Evolutionary conservation across 2,888 invertebrate species (phyloP).

Genomic region (Harpalus rubripes): DNA sequence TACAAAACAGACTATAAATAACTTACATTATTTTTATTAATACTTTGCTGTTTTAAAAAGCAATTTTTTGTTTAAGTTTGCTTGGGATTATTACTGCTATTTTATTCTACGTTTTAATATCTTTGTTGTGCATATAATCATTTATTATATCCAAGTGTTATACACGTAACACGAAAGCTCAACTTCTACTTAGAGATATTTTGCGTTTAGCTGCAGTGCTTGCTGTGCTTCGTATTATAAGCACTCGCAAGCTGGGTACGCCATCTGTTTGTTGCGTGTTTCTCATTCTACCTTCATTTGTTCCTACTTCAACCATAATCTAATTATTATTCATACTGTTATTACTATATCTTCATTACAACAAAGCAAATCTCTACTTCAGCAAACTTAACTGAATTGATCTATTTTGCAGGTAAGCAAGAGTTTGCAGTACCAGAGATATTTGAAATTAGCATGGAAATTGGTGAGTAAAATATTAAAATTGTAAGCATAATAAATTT

Average conservation of each 20-base stretch:
- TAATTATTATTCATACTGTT: constrained; percentile 1
- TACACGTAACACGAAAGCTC: neutral
- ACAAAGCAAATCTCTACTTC: neutral
- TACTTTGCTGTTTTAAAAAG: no score
- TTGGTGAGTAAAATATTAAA: no score
- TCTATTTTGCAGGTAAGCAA: neutral
- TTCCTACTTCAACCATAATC: constrained; percentile 16
- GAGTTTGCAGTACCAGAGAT: neutral
- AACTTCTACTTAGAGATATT: neutral
- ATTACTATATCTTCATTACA: constrained; percentile 2
- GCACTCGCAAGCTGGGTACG: neutral
- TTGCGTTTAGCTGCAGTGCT: neutral
- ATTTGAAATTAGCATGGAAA: neutral
- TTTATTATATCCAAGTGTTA: neutral
- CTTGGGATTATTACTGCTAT: neutral
- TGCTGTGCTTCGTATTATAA: neutral
- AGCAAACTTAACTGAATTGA: neutral
- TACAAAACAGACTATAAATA: no score
- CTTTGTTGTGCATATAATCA: neutral
- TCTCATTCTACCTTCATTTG: constrained; percentile 10
- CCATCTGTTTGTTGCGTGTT: constrained; percentile 3
- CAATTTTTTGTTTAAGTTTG: neutral
- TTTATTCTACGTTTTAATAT: neutral
- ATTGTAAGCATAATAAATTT: no score
- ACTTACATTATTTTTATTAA: no score